Evolutionary conservation across 2,888 invertebrate species (phyloP).

Genomic region (Aphodius sticticus): DNA sequence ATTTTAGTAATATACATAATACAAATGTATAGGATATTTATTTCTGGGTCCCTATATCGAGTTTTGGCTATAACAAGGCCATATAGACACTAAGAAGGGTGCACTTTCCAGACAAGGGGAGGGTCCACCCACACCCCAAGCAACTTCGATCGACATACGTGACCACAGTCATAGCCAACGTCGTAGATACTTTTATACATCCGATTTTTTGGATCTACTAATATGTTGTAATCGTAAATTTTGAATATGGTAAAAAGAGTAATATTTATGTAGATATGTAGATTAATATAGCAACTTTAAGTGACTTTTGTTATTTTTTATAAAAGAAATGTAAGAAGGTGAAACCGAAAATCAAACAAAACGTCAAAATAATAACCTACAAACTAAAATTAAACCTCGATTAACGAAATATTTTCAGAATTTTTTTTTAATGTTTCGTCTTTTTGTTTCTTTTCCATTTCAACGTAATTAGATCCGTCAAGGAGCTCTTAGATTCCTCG

Average conservation of each 20-base stretch:
- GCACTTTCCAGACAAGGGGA: background rate
- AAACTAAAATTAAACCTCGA: too few species aligned
- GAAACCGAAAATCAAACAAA: too few species aligned
- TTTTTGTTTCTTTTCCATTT: background rate
- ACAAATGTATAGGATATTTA: too few species aligned
- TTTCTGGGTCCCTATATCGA: too few species aligned
- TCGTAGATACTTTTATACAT: background rate
- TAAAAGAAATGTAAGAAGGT: too few species aligned
- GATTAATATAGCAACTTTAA: too few species aligned
- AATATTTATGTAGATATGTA: too few species aligned
- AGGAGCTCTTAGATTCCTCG: background rate
- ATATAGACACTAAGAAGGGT: background rate
- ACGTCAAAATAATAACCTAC: too few species aligned
- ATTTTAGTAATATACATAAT: too few species aligned
- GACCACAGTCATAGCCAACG: background rate
- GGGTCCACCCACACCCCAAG: background rate
- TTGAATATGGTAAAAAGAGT: too few species aligned
- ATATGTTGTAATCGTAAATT: background rate
- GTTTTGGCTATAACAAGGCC: too few species aligned
- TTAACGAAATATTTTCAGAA: background rate
- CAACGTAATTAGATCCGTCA: background rate
- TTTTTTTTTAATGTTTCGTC: background rate
- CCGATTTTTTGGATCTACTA: background rate
- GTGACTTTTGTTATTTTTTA: too few species aligned
- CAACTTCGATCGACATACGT: background rate